phyloP scores from a whole-genome alignment of 2,797 vertebrate species.

The Chlorospingus semifuscus region DNA sequence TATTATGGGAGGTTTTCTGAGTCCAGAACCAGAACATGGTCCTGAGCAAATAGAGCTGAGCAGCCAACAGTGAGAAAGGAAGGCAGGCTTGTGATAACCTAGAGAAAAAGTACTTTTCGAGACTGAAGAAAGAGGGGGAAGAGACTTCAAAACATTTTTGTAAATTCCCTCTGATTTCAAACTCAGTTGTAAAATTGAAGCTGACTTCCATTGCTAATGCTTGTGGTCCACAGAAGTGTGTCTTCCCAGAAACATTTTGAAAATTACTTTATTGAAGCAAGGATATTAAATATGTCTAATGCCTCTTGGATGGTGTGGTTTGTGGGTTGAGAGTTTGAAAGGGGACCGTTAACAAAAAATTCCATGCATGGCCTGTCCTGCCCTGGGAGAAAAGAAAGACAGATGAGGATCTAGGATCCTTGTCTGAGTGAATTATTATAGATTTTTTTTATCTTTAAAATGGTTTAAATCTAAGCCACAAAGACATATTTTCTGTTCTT shows the following conservation, averaged over 20 bases:
- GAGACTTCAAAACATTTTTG: neutral
- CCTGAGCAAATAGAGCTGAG: neutral
- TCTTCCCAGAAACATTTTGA: neutral
- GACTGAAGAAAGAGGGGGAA: neutral
- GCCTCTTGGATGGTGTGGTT: neutral
- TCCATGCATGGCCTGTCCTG: neutral
- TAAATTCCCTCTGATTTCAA: neutral
- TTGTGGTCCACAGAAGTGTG: neutral
- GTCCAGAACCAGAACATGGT: neutral
- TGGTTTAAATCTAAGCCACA: slow-evolving; percentile 54
- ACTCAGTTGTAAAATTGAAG: neutral
- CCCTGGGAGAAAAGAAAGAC: slow-evolving; percentile 9
- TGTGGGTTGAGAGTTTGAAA: neutral
- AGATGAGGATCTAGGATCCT: slow-evolving; percentile 1
- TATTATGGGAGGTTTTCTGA: neutral
- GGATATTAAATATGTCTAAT: neutral
- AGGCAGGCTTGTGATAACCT: neutral
- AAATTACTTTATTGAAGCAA: neutral
- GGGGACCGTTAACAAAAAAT: neutral
- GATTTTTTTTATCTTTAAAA: slow-evolving; percentile 56
- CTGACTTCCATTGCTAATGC: neutral
- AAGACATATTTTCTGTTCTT: slow-evolving; percentile 61
- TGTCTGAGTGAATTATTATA: slow-evolving; percentile 32
- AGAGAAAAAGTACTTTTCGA: neutral
- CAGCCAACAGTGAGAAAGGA: neutral